These are phyloP conservation scores for Amphipyra berbera DNA, from an alignment of 2,888 invertebrate species.

Conservation along the genomic window DNA sequence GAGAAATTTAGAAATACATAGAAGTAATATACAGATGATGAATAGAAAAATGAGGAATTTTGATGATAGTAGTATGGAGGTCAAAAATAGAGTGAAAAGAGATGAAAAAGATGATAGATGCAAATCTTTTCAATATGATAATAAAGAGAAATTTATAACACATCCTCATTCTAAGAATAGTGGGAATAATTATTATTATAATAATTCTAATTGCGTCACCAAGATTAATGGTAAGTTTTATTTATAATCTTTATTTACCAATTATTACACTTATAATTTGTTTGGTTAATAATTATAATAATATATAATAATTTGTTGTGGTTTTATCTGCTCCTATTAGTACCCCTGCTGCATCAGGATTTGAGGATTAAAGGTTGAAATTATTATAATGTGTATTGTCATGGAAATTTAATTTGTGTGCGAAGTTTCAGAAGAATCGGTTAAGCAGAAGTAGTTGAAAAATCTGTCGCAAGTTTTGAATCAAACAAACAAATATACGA, in stretches of 20 bases:
- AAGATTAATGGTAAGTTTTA: constrained; percentile 75
- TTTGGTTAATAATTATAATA: too few species aligned
- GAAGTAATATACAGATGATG: constrained; percentile 45
- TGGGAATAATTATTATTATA: constrained; percentile 76
- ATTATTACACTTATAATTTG: too few species aligned
- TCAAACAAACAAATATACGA: too few species aligned
- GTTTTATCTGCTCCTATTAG: too few species aligned
- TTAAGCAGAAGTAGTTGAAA: too few species aligned
- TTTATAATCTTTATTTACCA: not conserved
- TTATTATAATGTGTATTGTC: too few species aligned
- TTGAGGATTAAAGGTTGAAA: too few species aligned
- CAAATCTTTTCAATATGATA: constrained; percentile 65
- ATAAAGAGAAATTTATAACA: constrained; percentile 59
- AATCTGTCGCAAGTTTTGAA: too few species aligned
- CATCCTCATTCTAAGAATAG: constrained; percentile 73
- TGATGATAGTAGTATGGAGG: constrained; percentile 50
- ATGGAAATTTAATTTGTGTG: too few species aligned
- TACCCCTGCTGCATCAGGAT: too few species aligned
- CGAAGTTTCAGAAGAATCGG: too few species aligned
- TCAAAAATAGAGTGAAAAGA: constrained; percentile 67
- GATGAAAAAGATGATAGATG: constrained; percentile 68
- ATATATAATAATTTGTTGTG: too few species aligned
- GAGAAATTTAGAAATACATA: constrained; percentile 63
- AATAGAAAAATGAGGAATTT: constrained; percentile 50
- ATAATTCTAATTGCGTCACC: constrained; percentile 75